phyloP scores from a whole-genome alignment of 2,888 invertebrate genomes.

The Epirrhoe tristata region DNA sequence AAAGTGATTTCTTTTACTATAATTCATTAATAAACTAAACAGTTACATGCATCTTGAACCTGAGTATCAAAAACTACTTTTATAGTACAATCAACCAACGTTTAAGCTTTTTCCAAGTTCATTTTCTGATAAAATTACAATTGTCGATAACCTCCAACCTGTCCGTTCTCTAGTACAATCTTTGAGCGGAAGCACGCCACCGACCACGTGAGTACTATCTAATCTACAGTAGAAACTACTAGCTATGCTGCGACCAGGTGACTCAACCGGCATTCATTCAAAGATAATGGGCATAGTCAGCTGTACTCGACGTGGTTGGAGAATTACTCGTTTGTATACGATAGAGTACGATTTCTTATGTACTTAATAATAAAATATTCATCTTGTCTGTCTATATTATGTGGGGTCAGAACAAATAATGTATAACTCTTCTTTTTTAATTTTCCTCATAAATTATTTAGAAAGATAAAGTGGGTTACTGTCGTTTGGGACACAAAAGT shows the following conservation, averaged over 20 bases:
- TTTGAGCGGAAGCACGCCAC: conserved; percentile 22
- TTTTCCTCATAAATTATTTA: no score
- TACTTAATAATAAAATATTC: no score
- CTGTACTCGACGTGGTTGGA: conserved; percentile 46
- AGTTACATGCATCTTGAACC: no score
- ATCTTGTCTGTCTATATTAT: no score
- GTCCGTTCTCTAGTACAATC: conserved; percentile 17
- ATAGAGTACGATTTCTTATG: no score
- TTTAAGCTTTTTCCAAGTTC: neutral
- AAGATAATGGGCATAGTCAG: conserved; percentile 55
- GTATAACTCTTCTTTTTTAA: no score
- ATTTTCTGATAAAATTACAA: conserved; percentile 1
- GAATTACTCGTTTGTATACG: neutral
- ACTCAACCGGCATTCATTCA: conserved; percentile 60
- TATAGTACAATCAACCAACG: neutral
- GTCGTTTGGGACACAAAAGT: no score
- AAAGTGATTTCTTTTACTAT: no score
- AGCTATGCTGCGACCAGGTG: conserved; percentile 36
- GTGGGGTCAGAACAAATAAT: no score
- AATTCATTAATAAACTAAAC: no score
- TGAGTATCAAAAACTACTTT: no score
- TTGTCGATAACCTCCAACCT: conserved; percentile 22
- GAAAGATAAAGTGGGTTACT: no score
- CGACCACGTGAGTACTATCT: conserved; percentile 23
- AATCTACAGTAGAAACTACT: conserved; percentile 8